phyloP scores from a whole-genome alignment of 2,797 vertebrate species.

The Sciaenops ocellatus region DNA sequence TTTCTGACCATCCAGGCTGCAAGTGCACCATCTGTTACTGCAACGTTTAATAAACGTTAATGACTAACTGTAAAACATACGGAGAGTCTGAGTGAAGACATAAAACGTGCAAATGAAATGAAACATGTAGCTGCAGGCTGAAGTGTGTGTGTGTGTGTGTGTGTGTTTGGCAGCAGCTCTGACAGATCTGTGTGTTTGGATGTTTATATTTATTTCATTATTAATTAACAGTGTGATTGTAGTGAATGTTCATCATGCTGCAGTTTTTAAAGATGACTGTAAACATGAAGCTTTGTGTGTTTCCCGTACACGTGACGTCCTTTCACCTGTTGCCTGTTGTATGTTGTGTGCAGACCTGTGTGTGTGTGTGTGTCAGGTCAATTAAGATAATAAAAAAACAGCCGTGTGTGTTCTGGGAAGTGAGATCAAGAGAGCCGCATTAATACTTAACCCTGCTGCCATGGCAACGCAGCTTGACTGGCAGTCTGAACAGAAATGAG shows the following conservation, averaged over 20 bases:
- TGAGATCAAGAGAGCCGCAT: neutral
- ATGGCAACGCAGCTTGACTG: constrained; percentile 32
- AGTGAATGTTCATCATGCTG: neutral
- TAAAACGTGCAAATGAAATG: neutral
- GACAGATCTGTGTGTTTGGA: too few species aligned
- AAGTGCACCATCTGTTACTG: constrained; percentile 11
- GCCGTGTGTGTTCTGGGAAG: neutral
- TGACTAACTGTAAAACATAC: neutral
- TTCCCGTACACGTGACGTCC: neutral
- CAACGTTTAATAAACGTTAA: neutral
- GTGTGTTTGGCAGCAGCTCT: neutral
- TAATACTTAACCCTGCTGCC: constrained; percentile 38
- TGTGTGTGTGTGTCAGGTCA: neutral
- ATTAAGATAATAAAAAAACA: neutral
- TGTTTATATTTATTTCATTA: too few species aligned
- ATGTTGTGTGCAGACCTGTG: neutral
- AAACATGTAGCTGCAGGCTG: neutral
- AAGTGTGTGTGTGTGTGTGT: neutral
- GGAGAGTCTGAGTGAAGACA: neutral
- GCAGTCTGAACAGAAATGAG: neutral
- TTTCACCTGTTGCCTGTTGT: neutral
- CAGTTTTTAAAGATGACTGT: neutral
- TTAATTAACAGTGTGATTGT: too few species aligned
- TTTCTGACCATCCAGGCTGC: constrained; percentile 1
- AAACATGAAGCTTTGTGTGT: neutral